Base-by-base conservation (phyloP, 2,888 invertebrate genomes). In the Noctua janthina region DNA sequence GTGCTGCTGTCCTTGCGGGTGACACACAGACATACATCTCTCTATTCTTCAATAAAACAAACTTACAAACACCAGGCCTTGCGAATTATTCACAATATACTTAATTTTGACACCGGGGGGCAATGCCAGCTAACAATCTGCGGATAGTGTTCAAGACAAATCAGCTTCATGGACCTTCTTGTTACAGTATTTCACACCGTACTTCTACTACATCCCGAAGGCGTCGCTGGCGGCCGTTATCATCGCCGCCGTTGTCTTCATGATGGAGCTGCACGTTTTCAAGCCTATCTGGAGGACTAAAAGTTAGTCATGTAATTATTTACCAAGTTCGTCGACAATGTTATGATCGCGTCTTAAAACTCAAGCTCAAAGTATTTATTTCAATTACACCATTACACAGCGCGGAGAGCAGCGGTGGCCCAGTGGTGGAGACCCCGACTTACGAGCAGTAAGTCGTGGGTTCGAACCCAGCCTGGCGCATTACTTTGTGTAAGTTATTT, bases 211-310 rank as follows among this genome's bases (percentile, higher is more conserved):
- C 96, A 98, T 98, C 87, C 98, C 98, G 35, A 98, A 98, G 93
- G 97, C 98, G 10, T 97, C 98, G 17, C 95, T 99, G 86, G 98
- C 98, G 10, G 98, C 98, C 0, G 98, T 99, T 83, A 99, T 99
- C 92, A 98, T 99, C 84, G 98, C 98, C 23, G 99, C 99, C 17
- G 99, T 99, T 15, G 97, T 99, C 77, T 98, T 98, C 94, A 98
- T 98, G 98, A 98, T 98, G 89, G 98, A 98, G 93, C 97, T 98
- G 74, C 98, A 98, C 91, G 98, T 98, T 74, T 97, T 98, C 89
- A 97, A 97, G 88, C 98, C 98, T 0, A 98, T 98, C 95, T 98
- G 98, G 98, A 97, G 98, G 91, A 98, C 98, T 8, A 98, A 98
- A 94, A 98, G 98, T 98, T 92, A 97, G 97, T 87, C 3, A 46